phyloP scores from a whole-genome alignment of 2,797 vertebrate species.

The Balearica regulorum region DNA sequence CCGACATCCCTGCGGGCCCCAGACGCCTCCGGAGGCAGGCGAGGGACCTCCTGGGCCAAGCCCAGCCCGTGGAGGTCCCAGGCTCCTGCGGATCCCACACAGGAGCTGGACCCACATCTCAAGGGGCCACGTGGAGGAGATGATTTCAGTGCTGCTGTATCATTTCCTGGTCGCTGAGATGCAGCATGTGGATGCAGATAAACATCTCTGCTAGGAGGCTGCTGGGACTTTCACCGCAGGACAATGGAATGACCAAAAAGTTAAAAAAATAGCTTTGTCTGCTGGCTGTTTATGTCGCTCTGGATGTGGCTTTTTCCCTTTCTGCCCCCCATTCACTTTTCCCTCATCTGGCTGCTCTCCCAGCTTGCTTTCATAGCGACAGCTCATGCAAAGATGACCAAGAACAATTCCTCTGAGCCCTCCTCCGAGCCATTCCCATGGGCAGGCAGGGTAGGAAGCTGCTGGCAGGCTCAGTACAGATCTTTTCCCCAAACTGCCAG shows the following conservation, averaged over 20 bases:
- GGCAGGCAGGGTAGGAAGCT: not conserved
- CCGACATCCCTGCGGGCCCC: not conserved
- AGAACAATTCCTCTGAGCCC: not conserved
- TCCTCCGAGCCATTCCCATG: rapidly evolving
- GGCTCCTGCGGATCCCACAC: rapidly evolving
- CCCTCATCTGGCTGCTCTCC: not conserved
- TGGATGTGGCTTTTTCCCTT: not conserved
- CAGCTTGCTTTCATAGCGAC: not conserved
- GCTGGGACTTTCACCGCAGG: not conserved
- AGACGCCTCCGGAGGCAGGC: not conserved
- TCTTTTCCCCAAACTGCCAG: not conserved
- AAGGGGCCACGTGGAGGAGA: not conserved
- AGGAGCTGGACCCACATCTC: not conserved
- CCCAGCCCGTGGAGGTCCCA: not conserved
- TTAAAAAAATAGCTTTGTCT: not conserved
- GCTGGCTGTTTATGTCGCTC: not conserved
- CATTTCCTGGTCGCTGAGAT: not conserved
- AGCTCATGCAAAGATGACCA: not conserved
- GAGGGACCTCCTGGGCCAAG: rapidly evolving
- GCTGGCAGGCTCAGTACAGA: no score
- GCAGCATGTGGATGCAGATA: not conserved
- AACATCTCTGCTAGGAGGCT: not conserved
- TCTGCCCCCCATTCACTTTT: not conserved
- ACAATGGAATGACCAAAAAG: not conserved
- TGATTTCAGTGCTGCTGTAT: not conserved